phyloP scores from a whole-genome alignment of 2,113 vertebrate species.

The Onychorhynchus coronatus region DNA sequence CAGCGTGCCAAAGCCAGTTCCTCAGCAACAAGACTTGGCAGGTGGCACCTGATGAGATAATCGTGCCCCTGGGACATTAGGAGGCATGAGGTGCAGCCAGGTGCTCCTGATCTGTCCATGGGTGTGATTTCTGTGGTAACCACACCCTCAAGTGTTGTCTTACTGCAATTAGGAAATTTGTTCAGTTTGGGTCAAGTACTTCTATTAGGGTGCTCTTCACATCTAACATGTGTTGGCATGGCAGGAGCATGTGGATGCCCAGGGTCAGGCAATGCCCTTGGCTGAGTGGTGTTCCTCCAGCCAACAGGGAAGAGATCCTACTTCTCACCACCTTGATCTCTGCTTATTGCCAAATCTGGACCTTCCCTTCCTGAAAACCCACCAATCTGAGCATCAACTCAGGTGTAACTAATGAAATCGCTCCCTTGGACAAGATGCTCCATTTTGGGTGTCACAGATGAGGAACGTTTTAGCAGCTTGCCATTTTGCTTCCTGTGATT shows the following conservation, averaged over 20 bases:
- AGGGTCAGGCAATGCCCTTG: not conserved
- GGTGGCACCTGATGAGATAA: conserved; percentile 51
- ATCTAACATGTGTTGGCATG: not conserved
- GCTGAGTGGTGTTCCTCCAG: not conserved
- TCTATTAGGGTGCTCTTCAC: not conserved
- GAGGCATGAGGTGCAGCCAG: conserved; percentile 37
- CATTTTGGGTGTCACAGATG: not conserved
- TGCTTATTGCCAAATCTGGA: not conserved
- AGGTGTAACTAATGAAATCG: not conserved
- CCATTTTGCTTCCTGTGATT: not conserved
- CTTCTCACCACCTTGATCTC: not conserved
- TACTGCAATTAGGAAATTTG: conserved; percentile 48
- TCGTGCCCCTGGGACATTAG: conserved; percentile 2
- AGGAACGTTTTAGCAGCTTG: not conserved
- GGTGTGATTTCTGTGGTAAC: conserved; percentile 40
- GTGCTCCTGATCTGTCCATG: conserved; percentile 35
- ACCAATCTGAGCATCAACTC: not conserved
- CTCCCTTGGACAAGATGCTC: not conserved
- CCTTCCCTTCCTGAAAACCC: not conserved
- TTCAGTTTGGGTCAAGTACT: conserved; percentile 28
- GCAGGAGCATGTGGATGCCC: not conserved
- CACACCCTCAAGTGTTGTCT: conserved; percentile 50
- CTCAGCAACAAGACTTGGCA: conserved; percentile 58
- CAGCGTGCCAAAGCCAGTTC: not conserved
- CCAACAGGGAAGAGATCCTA: not conserved